A percentile compares a stretch with the other conserved stretches of the same genome.
phyloP scores from a whole-genome alignment of 2,113 vertebrate species.

The Nibea albiflora region DNA sequence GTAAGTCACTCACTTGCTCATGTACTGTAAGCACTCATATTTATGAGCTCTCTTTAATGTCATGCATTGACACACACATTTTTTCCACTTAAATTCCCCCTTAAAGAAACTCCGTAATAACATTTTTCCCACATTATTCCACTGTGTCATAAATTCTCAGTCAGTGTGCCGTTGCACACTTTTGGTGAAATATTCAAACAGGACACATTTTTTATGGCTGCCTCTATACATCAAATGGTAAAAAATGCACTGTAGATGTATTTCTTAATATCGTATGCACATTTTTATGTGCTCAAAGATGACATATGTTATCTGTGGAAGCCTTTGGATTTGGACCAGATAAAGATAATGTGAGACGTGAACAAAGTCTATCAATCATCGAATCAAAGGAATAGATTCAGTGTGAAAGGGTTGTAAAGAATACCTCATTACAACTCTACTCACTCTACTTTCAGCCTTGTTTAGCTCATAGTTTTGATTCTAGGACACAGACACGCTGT shows the following conservation, averaged over 20 bases:
- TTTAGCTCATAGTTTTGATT: not conserved
- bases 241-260: not conserved
- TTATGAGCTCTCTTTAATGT: conserved; percentile 21
- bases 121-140: conserved; percentile 8
- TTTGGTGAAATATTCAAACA: not conserved
- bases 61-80: conserved; percentile 31
- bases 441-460: no score
- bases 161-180: not conserved
- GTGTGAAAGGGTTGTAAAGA: not conserved
- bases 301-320: not conserved
- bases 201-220: not conserved
- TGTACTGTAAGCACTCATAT: conserved; percentile 37
- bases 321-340: not conserved
- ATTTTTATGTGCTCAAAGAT: not conserved
- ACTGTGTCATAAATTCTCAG: conserved; percentile 1
- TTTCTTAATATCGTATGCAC: not conserved
- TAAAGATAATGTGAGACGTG: not conserved
- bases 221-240: not conserved
- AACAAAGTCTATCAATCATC: not conserved
- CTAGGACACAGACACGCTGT: not conserved
- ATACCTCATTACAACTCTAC: no score
- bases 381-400: not conserved
- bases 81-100: not conserved
- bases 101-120: conserved; percentile 4
- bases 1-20: conserved; percentile 42